Base-by-base conservation (phyloP, 1,140 invertebrate genomes). In the Babylonia areolata region DNA sequence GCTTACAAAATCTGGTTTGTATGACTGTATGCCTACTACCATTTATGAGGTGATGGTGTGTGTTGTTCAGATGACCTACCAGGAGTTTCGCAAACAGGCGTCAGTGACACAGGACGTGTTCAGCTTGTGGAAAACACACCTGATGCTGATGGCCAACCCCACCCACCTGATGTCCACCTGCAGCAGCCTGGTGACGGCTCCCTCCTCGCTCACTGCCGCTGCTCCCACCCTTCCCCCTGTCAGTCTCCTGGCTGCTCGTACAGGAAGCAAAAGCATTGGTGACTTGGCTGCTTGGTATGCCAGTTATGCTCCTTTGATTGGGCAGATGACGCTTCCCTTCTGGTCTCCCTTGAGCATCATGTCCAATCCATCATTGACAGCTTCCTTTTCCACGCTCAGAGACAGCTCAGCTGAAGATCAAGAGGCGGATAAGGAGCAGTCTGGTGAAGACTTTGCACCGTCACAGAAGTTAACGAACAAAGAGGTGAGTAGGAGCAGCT, bases 61-160 rank as follows among this genome's bases (percentile, higher is more conserved):
- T 73, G 31, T 33, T 73, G 33, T 37, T n/a, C 82, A 84, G 82
- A 31, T 84, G 33, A 73, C 64, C 15, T 84, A 84, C 40, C 82
- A 84, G 39, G 82, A 84, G 69, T 84, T 84, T 31, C 82, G 82
- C 20, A 84, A 84, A n/a, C 82, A 84, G 40, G 82, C 82, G 3
- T 58, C 79, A 9, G 85, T 86, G 64, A 64, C 85, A 3, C 71
- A 86, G 75, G 85, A 86, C n/a, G 85, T 86, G n/a, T 86, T 84
- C 81, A 54, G 40, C 35, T 35, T 82, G 51, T 86, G 85, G 85
- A 86, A 83, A 35, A 20, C 73, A 33, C 80, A 86, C 31, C 31
- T 86, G 51, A 40, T 46, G 73, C 80, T 58, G 69, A 54, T 64
- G 39, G 64, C 35, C 9, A 31, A 20, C 54, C 11, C 73, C n/a